Conservation (phyloP, 2,888 invertebrate species). For the Lepidochitona cinerea region DNA sequence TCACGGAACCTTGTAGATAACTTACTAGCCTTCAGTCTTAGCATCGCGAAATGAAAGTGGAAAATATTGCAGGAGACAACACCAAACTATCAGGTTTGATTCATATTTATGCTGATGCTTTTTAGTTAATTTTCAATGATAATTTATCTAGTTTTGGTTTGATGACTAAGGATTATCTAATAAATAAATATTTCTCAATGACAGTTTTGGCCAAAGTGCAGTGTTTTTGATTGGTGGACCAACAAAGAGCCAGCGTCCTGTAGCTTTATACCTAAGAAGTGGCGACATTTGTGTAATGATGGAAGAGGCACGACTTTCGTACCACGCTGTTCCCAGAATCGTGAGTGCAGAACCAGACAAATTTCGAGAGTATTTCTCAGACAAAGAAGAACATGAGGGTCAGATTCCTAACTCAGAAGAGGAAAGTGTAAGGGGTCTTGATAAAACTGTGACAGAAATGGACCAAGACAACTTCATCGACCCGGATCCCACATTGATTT, state of each 20-base stretch:
- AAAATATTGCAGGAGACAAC: no score
- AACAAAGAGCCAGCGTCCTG: slow-evolving; percentile 73
- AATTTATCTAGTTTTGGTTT: no score
- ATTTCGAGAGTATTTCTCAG: not conserved
- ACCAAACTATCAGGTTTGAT: no score
- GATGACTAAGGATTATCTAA: no score
- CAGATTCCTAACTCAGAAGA: no score
- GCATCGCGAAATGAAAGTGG: no score
- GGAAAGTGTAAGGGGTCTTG: not conserved
- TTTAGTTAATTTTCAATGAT: no score
- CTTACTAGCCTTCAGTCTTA: no score
- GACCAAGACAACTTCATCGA: not conserved
- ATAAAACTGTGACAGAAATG: not conserved
- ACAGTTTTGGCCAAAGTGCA: slow-evolving; percentile 95
- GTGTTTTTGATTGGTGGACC: slow-evolving; percentile 92
- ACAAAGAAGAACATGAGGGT: not conserved
- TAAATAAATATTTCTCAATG: slow-evolving; percentile 54
- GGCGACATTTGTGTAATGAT: slow-evolving; percentile 96
- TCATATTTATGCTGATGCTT: no score
- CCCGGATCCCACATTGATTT: not conserved
- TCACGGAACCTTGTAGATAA: no score
- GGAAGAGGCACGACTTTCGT: slow-evolving; percentile 84
- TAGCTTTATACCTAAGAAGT: slow-evolving; percentile 81
- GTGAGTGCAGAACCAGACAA: slow-evolving; percentile 67
- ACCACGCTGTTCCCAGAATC: slow-evolving; percentile 95